Conservation (phyloP, 2,797 vertebrate species). For the Helarctos malayanus region DNA sequence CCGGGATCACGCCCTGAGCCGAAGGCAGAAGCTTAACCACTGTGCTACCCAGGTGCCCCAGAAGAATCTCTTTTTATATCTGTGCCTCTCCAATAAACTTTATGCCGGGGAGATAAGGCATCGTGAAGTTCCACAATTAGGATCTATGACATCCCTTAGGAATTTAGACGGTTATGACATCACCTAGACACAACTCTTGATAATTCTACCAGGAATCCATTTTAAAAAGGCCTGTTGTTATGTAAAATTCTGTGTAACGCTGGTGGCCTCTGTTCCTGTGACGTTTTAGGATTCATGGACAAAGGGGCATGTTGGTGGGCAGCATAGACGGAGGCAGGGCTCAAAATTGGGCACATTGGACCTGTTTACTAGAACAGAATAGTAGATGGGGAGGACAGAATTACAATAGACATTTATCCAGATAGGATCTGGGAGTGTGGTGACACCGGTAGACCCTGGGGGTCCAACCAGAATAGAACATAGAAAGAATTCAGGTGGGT, state of each 20-base stretch:
- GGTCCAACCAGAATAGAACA: not conserved
- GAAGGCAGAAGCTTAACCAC: no score
- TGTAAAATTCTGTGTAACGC: not conserved
- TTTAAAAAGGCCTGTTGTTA: not conserved
- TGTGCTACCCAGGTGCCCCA: not conserved
- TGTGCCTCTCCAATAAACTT: not conserved
- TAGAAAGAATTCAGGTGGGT: not conserved
- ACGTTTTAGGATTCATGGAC: not conserved
- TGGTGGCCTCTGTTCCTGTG: not conserved
- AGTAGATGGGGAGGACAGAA: not conserved
- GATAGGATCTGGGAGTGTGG: not conserved
- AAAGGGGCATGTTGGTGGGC: not conserved
- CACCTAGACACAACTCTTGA: not conserved
- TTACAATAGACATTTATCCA: not conserved
- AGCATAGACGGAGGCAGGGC: not conserved
- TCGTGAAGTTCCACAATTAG: not conserved
- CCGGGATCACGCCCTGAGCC: no score
- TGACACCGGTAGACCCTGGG: not conserved
- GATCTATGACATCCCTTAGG: not conserved
- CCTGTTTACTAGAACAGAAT: not conserved
- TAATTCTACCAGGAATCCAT: conserved; percentile 25
- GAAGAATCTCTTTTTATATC: not conserved
- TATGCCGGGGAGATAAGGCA: not conserved
- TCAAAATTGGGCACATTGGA: not conserved
- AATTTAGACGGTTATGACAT: not conserved